These are phyloP conservation scores for Achlya flavicornis DNA, from an alignment of 2,888 invertebrate genomes.

Conservation along the genomic window DNA sequence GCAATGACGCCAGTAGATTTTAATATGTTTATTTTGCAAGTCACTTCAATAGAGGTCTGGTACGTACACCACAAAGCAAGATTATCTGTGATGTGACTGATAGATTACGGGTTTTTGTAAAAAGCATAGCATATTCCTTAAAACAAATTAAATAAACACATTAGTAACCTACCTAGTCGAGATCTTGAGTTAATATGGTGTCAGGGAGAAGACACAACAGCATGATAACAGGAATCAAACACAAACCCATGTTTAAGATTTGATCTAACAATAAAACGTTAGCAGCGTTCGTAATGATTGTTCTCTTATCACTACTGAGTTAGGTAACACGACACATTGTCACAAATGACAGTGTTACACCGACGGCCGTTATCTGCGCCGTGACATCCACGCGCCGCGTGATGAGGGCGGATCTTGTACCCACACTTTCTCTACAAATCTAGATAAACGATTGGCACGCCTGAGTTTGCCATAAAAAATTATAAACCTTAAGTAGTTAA, in stretches of 20 bases:
- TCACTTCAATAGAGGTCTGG: not conserved
- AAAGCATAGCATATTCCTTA: too few relatives aligned
- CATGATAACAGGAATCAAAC: not conserved
- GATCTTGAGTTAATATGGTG: not conserved
- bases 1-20: not conserved
- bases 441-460: not conserved
- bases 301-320: conserved; percentile 42
- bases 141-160: not conserved
- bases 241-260: not conserved
- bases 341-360: conserved; percentile 48
- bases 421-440: not conserved
- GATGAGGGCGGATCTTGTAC: conserved; percentile 54
- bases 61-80: not conserved
- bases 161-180: not conserved
- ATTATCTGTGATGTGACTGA: not conserved
- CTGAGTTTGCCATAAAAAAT: not conserved
- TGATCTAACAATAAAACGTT: conserved; percentile 8
- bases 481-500: too few relatives aligned
- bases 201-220: not conserved
- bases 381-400: conserved; percentile 58
- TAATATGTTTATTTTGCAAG: not conserved
- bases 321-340: conserved; percentile 55
- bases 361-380: conserved; percentile 48
- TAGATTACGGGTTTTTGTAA: not conserved
- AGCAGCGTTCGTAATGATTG: conserved; percentile 15